A percentile compares a stretch with the other conserved stretches of the same genome.
These are phyloP conservation scores for Eupristina koningsbergeri DNA, from an alignment of 1,140 invertebrate species.

Conservation along the genomic window DNA sequence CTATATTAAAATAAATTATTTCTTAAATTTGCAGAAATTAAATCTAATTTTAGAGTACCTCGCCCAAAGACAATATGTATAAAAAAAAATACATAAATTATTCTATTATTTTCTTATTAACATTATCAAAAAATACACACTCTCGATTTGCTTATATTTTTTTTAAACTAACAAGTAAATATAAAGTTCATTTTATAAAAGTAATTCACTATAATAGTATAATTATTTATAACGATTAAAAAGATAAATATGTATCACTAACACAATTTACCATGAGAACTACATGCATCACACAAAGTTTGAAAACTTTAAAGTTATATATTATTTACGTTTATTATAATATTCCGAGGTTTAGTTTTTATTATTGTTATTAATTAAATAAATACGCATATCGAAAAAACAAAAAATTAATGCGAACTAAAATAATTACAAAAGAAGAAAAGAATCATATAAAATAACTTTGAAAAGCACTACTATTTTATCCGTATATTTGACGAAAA, in stretches of 20 bases:
- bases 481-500: slow-evolving; percentile 20
- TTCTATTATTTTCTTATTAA: too few species aligned
- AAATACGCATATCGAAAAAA: neutral
- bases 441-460: neutral
- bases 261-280: neutral
- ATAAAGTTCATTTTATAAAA: neutral
- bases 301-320: neutral
- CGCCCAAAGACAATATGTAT: too few species aligned
- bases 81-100: too few species aligned
- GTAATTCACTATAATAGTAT: neutral
- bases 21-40: too few species aligned
- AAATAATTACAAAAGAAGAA: too few species aligned
- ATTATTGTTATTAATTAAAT: neutral
- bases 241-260: neutral
- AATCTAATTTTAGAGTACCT: too few species aligned
- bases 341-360: too few species aligned
- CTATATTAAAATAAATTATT: too few species aligned
- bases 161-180: neutral
- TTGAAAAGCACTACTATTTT: neutral
- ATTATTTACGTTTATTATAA: neutral
- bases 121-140: too few species aligned
- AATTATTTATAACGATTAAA: neutral
- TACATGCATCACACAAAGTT: neutral
- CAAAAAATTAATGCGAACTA: too few species aligned
- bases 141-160: too few species aligned